These are phyloP conservation scores for Mirounga angustirostris DNA, from an alignment of 2,113 vertebrate species.

Conservation along the genomic window DNA sequence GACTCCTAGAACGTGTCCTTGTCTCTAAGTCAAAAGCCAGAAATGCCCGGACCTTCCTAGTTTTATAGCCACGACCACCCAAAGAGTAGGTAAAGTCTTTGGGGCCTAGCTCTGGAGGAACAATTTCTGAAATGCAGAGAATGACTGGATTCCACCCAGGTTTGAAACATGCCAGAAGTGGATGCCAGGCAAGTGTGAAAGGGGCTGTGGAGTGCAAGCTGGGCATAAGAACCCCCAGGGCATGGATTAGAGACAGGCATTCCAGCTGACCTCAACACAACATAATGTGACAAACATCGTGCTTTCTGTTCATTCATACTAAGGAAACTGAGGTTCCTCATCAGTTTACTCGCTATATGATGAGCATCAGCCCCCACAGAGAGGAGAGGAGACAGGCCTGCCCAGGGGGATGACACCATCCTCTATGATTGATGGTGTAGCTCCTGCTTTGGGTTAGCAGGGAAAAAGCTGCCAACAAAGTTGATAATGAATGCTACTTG, in stretches of 20 bases:
- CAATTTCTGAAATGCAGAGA: not conserved
- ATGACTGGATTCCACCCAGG: not conserved
- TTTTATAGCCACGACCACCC: not conserved
- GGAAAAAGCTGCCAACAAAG: not conserved
- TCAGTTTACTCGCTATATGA: not conserved
- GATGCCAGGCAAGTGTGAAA: not conserved
- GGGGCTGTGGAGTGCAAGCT: not conserved
- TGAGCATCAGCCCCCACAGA: not conserved
- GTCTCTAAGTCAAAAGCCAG: conserved; percentile 25
- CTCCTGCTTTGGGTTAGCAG: not conserved
- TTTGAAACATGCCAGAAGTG: not conserved
- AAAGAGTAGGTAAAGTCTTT: not conserved
- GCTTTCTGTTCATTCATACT: not conserved
- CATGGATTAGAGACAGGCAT: not conserved
- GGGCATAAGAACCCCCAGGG: not conserved
- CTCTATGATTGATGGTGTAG: not conserved
- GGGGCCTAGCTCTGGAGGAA: not conserved
- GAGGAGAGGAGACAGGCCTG: not conserved
- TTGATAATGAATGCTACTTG: not conserved
- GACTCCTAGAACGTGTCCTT: not conserved
- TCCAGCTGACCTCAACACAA: not conserved
- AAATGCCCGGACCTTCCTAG: not conserved
- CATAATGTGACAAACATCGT: not conserved
- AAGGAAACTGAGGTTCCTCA: not conserved
- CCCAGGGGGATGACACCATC: not conserved